Percentiles rank a stretch among this genome's conserved stretches.
Conservation (phyloP, 2,888 invertebrate species). For the Tuta absoluta region DNA sequence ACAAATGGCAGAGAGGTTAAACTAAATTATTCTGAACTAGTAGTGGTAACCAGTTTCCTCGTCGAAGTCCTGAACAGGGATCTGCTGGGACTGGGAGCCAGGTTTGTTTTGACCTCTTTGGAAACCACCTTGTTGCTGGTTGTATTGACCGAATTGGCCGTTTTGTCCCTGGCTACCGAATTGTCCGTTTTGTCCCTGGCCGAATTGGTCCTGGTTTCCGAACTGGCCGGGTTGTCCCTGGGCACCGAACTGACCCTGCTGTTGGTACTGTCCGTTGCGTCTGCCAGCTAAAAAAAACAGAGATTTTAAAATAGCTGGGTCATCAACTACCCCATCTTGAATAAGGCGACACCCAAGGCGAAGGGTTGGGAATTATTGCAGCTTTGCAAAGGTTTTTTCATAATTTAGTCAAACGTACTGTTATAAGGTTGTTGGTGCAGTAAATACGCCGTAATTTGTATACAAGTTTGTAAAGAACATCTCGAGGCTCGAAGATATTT, state of each 20-base stretch:
- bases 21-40: slow-evolving; percentile 38
- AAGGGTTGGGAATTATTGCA: too few relatives aligned
- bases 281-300: slow-evolving; percentile 8
- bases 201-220: neutral
- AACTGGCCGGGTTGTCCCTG: slow-evolving; percentile 14
- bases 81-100: slow-evolving; percentile 64
- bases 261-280: slow-evolving; percentile 14
- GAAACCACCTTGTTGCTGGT: slow-evolving; percentile 27
- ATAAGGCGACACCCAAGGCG: too few relatives aligned
- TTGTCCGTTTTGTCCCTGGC: slow-evolving; percentile 3
- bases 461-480: too few relatives aligned
- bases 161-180: slow-evolving; percentile 7
- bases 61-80: slow-evolving; percentile 68
- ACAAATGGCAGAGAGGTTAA: slow-evolving; percentile 32
- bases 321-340: neutral
- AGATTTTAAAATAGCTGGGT: neutral
- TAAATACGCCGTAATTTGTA: too few relatives aligned
- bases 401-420: too few relatives aligned
- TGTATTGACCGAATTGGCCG: slow-evolving; percentile 2
- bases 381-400: too few relatives aligned
- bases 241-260: slow-evolving; percentile 21
- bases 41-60: slow-evolving; percentile 71
- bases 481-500: too few relatives aligned
- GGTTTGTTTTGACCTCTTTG: slow-evolving; percentile 32
- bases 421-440: too few relatives aligned